A percentile compares a stretch with the other conserved stretches of the same genome.
phyloP scores from a whole-genome alignment of 2,888 invertebrate genomes.

The Tipula confusa region DNA sequence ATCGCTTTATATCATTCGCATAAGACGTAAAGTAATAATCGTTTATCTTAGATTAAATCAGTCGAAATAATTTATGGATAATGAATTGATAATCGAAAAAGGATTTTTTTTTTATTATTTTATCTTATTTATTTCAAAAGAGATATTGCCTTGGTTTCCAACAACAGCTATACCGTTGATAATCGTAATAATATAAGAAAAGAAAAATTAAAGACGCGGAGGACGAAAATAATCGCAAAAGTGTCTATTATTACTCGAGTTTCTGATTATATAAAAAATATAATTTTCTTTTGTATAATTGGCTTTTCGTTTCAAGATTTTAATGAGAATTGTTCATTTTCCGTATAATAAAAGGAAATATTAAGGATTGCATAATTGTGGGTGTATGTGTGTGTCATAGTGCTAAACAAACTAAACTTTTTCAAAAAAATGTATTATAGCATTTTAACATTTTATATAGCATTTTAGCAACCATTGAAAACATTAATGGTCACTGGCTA shows the following conservation, averaged over 20 bases:
- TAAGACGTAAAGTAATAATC: background rate
- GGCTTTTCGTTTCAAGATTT: background rate
- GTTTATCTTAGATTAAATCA: background rate
- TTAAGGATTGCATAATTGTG: too few relatives aligned
- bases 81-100: slow-evolving; percentile 25
- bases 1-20: background rate
- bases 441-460: too few relatives aligned
- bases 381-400: too few relatives aligned
- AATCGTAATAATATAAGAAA: background rate
- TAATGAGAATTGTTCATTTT: background rate
- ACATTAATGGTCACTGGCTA: too few relatives aligned
- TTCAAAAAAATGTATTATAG: too few relatives aligned
- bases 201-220: background rate
- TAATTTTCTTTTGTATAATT: background rate
- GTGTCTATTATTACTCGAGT: background rate
- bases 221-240: background rate
- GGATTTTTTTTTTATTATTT: background rate
- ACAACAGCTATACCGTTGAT: background rate
- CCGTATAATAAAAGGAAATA: too few relatives aligned
- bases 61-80: slow-evolving; percentile 1
- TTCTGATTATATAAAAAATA: background rate
- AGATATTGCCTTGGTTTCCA: background rate
- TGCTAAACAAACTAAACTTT: too few relatives aligned
- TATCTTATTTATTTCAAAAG: background rate
- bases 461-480: too few relatives aligned